Percentiles rank a stretch among this genome's conserved stretches.
phyloP scores from a whole-genome alignment of 2,888 invertebrate genomes.

The Pammene aurita region DNA sequence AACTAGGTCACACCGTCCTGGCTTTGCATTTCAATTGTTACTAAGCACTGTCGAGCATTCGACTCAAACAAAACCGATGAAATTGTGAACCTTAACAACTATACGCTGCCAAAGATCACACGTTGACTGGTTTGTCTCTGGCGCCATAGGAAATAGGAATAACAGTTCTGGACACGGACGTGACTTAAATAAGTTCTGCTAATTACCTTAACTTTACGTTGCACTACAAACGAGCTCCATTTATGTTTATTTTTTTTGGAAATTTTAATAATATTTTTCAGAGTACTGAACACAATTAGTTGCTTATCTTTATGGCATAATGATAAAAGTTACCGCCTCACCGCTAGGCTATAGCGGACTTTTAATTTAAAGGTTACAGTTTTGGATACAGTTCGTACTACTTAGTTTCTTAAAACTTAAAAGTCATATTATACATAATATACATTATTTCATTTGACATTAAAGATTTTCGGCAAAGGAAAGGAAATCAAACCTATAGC shows the following conservation, averaged over 20 bases:
- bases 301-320: not conserved
- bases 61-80: not conserved
- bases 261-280: not conserved
- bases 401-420: too few relatives aligned
- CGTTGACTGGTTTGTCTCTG: not conserved
- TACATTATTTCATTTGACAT: too few relatives aligned
- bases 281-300: not conserved
- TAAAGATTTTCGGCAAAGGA: too few relatives aligned
- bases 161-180: conserved; percentile 23
- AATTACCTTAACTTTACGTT: conserved; percentile 37
- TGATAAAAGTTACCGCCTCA: not conserved
- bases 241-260: not conserved
- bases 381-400: too few relatives aligned
- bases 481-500: too few relatives aligned
- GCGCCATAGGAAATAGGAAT: not conserved
- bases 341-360: too few relatives aligned
- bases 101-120: not conserved
- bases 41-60: not conserved
- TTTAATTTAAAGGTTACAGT: too few relatives aligned
- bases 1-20: conserved; percentile 30
- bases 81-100: not conserved
- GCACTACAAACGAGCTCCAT: conserved; percentile 11
- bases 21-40: not conserved
- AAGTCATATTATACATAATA: too few relatives aligned
- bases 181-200: conserved; percentile 24